Evolutionary conservation across 2,113 vertebrate species (phyloP).

Genomic region (Dicerorhinus sumatrensis): DNA sequence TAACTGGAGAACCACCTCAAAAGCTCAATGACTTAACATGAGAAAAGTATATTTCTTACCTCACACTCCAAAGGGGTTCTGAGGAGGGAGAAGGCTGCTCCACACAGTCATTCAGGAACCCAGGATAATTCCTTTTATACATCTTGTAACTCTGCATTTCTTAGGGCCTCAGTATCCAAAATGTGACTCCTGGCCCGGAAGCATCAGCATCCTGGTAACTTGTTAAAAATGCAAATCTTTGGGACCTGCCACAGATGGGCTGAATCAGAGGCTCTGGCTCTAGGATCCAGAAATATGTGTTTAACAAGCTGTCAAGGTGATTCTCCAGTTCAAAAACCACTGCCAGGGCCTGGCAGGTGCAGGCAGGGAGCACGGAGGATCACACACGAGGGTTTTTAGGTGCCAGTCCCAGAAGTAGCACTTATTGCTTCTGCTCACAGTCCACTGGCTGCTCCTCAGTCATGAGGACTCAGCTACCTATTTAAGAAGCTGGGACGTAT

Average conservation of each 20-base stretch:
- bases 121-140: neutral
- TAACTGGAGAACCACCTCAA: neutral
- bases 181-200: neutral
- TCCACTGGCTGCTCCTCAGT: neutral
- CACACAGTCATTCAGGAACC: neutral
- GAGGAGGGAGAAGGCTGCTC: neutral
- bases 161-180: neutral
- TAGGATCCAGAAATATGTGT: neutral
- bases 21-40: neutral
- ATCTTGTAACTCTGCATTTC: neutral
- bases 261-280: neutral
- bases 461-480: neutral
- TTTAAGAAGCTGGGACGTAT: neutral
- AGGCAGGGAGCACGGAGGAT: accelerated
- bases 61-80: neutral
- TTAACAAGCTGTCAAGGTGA: neutral
- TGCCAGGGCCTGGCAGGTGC: neutral
- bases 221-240: neutral
- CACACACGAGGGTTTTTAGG: neutral
- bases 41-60: neutral
- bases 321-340: neutral
- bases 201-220: neutral
- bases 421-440: neutral
- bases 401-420: neutral
- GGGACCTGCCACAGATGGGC: too few species aligned